These are phyloP conservation scores for Spisula subtruncata DNA, from an alignment of 2,888 invertebrate species.

Conservation along the genomic window DNA sequence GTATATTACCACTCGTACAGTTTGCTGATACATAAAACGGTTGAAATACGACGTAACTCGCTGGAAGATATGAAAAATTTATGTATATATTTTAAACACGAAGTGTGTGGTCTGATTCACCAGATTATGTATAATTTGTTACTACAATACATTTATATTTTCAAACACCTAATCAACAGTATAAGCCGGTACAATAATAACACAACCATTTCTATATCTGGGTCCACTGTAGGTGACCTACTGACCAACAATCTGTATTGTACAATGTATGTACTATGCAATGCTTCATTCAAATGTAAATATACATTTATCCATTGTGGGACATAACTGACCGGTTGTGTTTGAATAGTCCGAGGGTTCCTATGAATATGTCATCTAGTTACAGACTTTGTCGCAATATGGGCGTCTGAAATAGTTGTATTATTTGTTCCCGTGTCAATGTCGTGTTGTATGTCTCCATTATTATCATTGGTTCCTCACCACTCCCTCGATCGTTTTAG, in stretches of 20 bases:
- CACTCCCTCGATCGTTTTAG: constrained; percentile 23
- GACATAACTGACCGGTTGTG: not conserved
- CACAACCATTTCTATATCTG: not conserved
- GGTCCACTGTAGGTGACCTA: not conserved
- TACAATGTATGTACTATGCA: not conserved
- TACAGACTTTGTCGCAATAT: not conserved
- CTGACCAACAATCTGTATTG: constrained; percentile 15
- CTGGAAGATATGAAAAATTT: too few species aligned
- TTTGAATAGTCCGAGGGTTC: not conserved
- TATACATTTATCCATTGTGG: not conserved
- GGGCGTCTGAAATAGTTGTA: constrained; percentile 19
- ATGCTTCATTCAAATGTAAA: not conserved
- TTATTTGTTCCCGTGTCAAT: constrained; percentile 24
- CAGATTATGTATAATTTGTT: too few species aligned
- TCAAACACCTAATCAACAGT: not conserved
- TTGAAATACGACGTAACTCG: too few species aligned
- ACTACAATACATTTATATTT: not conserved
- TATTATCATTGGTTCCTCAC: constrained; percentile 31
- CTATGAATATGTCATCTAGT: not conserved
- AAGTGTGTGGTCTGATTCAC: too few species aligned
- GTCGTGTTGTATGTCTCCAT: constrained; percentile 19
- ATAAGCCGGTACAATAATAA: not conserved
- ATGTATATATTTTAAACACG: too few species aligned
- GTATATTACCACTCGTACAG: too few species aligned
- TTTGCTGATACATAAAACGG: too few species aligned